Conservation (phyloP, 2,888 invertebrate species). For the Brenthis daphne region DNA sequence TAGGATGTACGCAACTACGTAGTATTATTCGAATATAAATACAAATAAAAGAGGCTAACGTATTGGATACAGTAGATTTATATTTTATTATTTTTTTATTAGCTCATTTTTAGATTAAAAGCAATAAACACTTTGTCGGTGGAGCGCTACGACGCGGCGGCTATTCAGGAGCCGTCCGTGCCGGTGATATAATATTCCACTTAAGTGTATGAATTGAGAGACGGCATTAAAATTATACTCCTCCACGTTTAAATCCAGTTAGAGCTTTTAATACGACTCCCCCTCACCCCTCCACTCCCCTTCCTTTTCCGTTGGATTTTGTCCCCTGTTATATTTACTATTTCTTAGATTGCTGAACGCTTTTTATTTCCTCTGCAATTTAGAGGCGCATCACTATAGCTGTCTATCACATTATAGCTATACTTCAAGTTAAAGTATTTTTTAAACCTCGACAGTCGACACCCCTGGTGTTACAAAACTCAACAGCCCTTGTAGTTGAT, state of each 20-base stretch:
- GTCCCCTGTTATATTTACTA: slow-evolving; percentile 47
- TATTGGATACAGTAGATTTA: slow-evolving; percentile 2
- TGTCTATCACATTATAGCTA: neutral
- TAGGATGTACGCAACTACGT: too few species aligned
- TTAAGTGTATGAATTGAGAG: slow-evolving; percentile 35
- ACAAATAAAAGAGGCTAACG: neutral
- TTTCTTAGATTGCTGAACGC: slow-evolving; percentile 48
- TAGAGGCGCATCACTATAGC: neutral
- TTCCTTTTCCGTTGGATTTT: neutral
- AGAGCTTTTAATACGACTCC: slow-evolving; percentile 31
- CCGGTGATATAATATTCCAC: slow-evolving; percentile 33
- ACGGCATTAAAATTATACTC: slow-evolving; percentile 38
- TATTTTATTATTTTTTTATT: neutral
- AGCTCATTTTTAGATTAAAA: slow-evolving; percentile 13
- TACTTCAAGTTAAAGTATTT: neutral
- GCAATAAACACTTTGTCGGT: slow-evolving; percentile 17
- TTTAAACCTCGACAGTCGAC: neutral
- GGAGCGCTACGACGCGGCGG: slow-evolving; percentile 8
- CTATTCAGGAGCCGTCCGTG: slow-evolving; percentile 23
- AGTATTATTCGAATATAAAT: too few species aligned
- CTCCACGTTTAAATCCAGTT: slow-evolving; percentile 32
- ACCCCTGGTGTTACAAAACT: neutral
- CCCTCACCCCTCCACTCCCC: neutral
- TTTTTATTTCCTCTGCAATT: slow-evolving; percentile 45
- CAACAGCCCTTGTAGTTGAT: too few species aligned